Evolutionary conservation across 1,140 invertebrate species (phyloP).

Genomic region (Caerostris darwini): DNA sequence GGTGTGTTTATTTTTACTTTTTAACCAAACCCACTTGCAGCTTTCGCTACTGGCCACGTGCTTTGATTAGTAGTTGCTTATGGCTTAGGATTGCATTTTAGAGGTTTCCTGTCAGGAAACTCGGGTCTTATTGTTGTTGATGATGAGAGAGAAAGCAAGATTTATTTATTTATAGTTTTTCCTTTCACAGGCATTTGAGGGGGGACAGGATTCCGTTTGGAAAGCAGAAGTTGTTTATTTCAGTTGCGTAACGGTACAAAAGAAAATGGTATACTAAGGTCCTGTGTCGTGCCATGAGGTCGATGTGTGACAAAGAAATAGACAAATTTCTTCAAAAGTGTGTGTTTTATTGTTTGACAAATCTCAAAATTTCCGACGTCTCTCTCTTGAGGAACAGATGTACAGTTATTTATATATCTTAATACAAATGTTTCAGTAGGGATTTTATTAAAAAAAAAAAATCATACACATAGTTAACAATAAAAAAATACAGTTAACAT

Average conservation of each 20-base stretch:
- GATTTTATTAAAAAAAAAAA: no score
- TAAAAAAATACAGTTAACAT: no score
- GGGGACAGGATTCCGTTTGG: not conserved
- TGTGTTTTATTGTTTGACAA: not conserved
- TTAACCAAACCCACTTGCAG: conserved; percentile 42
- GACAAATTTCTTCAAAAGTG: not conserved
- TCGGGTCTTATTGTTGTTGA: not conserved
- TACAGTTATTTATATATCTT: not conserved
- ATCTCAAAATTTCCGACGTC: not conserved
- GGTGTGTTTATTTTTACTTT: conserved; percentile 57
- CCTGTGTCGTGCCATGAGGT: not conserved
- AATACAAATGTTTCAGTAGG: not conserved
- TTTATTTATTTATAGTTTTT: conserved; percentile 68
- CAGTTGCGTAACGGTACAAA: conserved; percentile 47
- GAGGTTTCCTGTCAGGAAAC: conserved; percentile 5
- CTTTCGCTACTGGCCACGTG: conserved; percentile 54
- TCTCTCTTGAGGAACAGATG: not conserved
- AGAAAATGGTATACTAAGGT: not conserved
- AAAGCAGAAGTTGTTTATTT: conserved; percentile 60
- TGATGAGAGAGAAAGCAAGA: not conserved
- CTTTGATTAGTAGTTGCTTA: not conserved
- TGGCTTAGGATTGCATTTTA: not conserved
- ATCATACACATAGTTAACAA: no score
- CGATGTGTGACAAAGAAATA: not conserved
- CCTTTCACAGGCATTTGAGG: not conserved